Evolutionary conservation across 1,140 invertebrate species (phyloP).

Genomic region (Hylyphantes graminicola): DNA sequence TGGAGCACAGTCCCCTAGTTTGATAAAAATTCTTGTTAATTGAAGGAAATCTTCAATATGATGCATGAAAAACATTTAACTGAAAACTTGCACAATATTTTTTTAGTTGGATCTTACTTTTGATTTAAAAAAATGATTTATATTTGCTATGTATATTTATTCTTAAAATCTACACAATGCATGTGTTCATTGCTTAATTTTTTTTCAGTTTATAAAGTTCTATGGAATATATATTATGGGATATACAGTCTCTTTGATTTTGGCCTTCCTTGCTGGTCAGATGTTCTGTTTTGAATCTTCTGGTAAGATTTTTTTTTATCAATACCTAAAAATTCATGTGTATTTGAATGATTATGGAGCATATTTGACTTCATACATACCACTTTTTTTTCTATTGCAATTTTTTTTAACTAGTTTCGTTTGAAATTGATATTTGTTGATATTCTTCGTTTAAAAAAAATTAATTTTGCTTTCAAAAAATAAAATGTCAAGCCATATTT

Average conservation of each 20-base stretch:
- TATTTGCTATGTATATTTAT: too few species aligned
- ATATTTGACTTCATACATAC: neutral
- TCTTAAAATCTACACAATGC: too few species aligned
- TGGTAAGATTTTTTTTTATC: slow-evolving; percentile 19
- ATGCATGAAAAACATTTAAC: too few species aligned
- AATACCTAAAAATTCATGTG: neutral
- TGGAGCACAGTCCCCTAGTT: too few species aligned
- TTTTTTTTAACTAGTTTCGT: neutral
- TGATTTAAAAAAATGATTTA: too few species aligned
- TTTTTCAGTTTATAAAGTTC: slow-evolving; percentile 42
- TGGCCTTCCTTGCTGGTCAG: slow-evolving; percentile 40
- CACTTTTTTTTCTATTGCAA: neutral
- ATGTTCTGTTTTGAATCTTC: slow-evolving; percentile 2
- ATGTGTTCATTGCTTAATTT: neutral
- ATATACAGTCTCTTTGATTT: slow-evolving; percentile 22
- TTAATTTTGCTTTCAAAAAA: too few species aligned
- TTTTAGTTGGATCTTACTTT: too few species aligned
- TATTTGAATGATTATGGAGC: neutral
- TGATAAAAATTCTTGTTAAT: too few species aligned
- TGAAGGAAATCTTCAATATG: too few species aligned
- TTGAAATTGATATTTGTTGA: neutral
- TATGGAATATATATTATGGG: slow-evolving; percentile 35
- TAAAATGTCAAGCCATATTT: too few species aligned
- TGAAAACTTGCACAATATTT: too few species aligned
- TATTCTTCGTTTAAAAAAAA: too few species aligned